Conservation (phyloP, 2,888 invertebrate genomes). For the Drosophila diplacantha region DNA sequence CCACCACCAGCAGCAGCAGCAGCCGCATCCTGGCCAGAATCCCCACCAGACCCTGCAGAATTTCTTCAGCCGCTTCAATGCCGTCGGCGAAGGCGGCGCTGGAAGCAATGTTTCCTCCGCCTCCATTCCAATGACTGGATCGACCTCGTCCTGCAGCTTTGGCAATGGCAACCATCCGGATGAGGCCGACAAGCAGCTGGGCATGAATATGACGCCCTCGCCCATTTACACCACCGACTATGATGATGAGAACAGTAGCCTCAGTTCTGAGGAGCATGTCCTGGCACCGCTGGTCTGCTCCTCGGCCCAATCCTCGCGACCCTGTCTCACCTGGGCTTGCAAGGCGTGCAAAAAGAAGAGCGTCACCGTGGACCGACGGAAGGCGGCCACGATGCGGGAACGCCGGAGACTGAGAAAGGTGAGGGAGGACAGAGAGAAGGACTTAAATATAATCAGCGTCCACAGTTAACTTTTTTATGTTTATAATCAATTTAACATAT, state of each 20-base stretch:
- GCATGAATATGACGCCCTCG: slow-evolving; percentile 69
- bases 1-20: slow-evolving; percentile 40
- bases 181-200: slow-evolving; percentile 55
- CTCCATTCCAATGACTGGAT: slow-evolving; percentile 15
- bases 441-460: background rate
- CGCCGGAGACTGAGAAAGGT: slow-evolving; percentile 95
- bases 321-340: slow-evolving; percentile 97
- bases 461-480: too few species aligned
- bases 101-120: background rate
- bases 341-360: slow-evolving; percentile 98
- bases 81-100: slow-evolving; percentile 60
- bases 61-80: slow-evolving; percentile 70
- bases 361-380: slow-evolving; percentile 95
- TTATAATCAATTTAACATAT: too few species aligned
- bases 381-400: slow-evolving; percentile 97
- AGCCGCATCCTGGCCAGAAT: slow-evolving; percentile 40
- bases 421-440: slow-evolving; percentile 27
- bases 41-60: slow-evolving; percentile 70
- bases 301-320: slow-evolving; percentile 79
- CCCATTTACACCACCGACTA: slow-evolving; percentile 76
- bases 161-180: slow-evolving; percentile 41
- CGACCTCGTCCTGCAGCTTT: slow-evolving; percentile 36
- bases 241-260: slow-evolving; percentile 77
- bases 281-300: slow-evolving; percentile 78
- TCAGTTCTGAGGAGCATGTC: slow-evolving; percentile 78